Base-by-base conservation (phyloP, 2,113 vertebrate species). In the Himantopus leucocephalus region DNA sequence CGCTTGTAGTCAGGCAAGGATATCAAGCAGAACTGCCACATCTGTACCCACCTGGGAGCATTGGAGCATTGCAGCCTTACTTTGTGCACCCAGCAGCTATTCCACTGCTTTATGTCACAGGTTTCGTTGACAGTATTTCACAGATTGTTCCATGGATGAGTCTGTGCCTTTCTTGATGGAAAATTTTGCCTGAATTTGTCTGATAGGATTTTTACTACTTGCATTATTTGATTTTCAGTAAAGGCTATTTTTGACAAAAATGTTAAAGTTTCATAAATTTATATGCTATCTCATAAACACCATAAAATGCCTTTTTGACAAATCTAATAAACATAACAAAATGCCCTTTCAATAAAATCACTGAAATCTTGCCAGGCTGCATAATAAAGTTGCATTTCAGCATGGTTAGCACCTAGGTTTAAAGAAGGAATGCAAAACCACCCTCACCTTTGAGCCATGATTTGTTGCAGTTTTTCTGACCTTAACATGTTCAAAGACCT, bases 291-390 rank as follows among this genome's bases (percentile, higher is more conserved):
- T 93, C 93, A 85, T 94, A 96, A 96, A 96, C 94, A 84, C 43
- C 60, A 74, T 94, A 96, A 96, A 96, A 94, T 66, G 81, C 74
- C 62, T 88, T 94, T 96, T 88, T 59, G 78, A 90, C 73, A 95
- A 96, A 95, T 93, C 62, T 94, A 94, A 93, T 96, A 96, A 96
- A 95, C 81, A 83, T 96, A 96, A 93, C 77, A 96, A 92, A 96
- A 94, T 90, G 45, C 35, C 50, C 53, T 94, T 91, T 95, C 93
- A 94, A 85, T 96, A 95, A 96, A 93, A 94, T 60, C 0, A 0
- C 87, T 95, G 93, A 88, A 93, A 76, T 85, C 78, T 70, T 92
- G 77, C 90, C 93, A 92, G 32, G 32, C 62, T 88, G 45, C 59
- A 79, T 88, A 92, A 90, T 88, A 62, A 83, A 53, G 74, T 68